Evolutionary conservation across 2,888 invertebrate species (phyloP).

Genomic region (Drosophila birchii): DNA sequence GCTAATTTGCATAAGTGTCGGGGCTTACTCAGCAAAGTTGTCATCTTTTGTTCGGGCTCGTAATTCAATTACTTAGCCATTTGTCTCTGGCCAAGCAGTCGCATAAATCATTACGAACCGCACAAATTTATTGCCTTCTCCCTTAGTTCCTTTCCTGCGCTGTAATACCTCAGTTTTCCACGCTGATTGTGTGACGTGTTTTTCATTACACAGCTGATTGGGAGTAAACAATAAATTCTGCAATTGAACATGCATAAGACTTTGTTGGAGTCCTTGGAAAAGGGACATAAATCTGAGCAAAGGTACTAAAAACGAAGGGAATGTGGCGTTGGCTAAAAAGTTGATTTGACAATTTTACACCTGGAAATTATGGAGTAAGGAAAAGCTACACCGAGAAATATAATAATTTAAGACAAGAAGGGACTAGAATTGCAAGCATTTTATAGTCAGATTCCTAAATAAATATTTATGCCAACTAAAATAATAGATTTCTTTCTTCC

Average conservation of each 20-base stretch:
- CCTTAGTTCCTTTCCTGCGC: constrained; percentile 14
- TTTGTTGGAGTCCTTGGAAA: background rate
- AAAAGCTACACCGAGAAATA: background rate
- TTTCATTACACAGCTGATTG: constrained; percentile 73
- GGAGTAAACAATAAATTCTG: constrained; percentile 69
- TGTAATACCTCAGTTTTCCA: background rate
- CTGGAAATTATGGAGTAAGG: background rate
- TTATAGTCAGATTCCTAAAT: too few relatives aligned
- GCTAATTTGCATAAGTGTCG: constrained; percentile 74
- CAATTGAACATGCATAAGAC: constrained; percentile 57
- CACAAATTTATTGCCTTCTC: constrained; percentile 65
- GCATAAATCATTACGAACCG: constrained; percentile 70
- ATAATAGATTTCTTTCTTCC: background rate
- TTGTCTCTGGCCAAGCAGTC: constrained; percentile 65
- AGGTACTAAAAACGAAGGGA: constrained; percentile 10
- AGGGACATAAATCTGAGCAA: constrained; percentile 29
- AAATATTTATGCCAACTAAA: background rate
- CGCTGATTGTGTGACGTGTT: constrained; percentile 59
- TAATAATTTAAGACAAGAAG: too few relatives aligned
- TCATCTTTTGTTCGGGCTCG: constrained; percentile 54
- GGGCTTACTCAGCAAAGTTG: constrained; percentile 67
- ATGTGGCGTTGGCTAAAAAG: constrained; percentile 6
- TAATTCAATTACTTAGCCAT: constrained; percentile 78
- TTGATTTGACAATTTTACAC: constrained; percentile 18
- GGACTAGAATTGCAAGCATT: too few relatives aligned